These are phyloP conservation scores for Brachionus plicatilis DNA, from an alignment of 1,140 invertebrate genomes.

Conservation along the genomic window DNA sequence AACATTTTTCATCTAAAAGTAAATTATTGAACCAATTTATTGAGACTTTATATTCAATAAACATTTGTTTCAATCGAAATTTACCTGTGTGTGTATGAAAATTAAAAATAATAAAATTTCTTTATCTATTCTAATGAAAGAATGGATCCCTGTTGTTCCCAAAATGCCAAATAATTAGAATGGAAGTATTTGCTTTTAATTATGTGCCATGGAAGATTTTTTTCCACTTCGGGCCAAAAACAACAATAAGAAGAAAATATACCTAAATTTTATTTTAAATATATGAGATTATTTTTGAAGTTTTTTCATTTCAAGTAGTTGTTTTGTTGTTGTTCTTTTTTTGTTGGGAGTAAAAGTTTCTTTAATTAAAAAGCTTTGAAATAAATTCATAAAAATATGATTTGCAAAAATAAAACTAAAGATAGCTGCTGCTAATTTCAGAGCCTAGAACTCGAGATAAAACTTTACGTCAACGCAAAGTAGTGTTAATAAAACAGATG, in stretches of 20 bases:
- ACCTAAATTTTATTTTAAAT: conserved; percentile 8
- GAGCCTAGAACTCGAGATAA: not conserved
- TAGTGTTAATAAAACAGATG: not conserved
- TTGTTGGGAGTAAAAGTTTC: not conserved
- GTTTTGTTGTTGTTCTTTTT: not conserved
- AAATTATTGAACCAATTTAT: not conserved
- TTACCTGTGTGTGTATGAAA: not conserved
- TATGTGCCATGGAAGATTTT: not conserved
- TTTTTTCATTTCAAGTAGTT: conserved; percentile 1
- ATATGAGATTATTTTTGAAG: conserved; percentile 14
- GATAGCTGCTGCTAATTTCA: not conserved
- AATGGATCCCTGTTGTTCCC: not conserved
- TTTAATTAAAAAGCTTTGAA: not conserved
- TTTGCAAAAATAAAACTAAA: not conserved
- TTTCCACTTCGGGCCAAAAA: not conserved
- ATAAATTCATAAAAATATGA: not conserved
- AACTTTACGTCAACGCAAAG: not conserved
- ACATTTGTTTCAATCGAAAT: not conserved
- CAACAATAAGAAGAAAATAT: not conserved
- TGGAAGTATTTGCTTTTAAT: conserved; percentile 16
- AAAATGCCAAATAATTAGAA: not conserved
- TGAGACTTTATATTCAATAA: not conserved
- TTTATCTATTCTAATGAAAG: not conserved
- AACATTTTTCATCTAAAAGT: conserved; percentile 10
- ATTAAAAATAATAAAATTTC: not conserved